Evolutionary conservation across 2,888 invertebrate genomes (phyloP).

Genomic region (Camponotus fellah): DNA sequence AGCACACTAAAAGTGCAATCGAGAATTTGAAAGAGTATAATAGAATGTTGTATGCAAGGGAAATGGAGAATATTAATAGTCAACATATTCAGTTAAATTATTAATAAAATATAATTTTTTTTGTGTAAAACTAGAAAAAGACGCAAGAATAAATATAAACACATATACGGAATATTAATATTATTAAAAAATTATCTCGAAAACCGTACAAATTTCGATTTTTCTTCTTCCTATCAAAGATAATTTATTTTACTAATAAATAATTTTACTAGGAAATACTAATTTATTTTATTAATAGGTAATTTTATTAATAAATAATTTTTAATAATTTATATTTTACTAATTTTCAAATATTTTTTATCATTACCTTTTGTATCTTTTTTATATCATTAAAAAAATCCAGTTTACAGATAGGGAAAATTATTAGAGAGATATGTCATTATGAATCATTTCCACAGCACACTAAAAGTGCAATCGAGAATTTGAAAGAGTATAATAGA

Average conservation of each 20-base stretch:
- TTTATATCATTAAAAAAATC: background rate
- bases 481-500: background rate
- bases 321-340: too few relatives aligned
- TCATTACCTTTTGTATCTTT: background rate
- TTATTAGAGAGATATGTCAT: background rate
- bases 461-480: background rate
- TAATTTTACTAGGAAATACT: too few relatives aligned
- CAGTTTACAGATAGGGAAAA: background rate
- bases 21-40: background rate
- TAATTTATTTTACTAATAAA: background rate
- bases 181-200: background rate
- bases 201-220: background rate
- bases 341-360: background rate
- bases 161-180: background rate
- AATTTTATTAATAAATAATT: too few relatives aligned
- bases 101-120: background rate
- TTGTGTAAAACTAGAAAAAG: background rate
- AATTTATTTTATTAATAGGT: too few relatives aligned
- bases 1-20: background rate
- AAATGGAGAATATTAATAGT: constrained; percentile 47
- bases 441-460: background rate
- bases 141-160: background rate
- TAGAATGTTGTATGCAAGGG: background rate
- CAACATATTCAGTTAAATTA: background rate
- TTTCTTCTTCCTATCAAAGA: background rate